Evolutionary conservation across 2,113 vertebrate genomes (phyloP).

Genomic region (Zapornia atra): DNA sequence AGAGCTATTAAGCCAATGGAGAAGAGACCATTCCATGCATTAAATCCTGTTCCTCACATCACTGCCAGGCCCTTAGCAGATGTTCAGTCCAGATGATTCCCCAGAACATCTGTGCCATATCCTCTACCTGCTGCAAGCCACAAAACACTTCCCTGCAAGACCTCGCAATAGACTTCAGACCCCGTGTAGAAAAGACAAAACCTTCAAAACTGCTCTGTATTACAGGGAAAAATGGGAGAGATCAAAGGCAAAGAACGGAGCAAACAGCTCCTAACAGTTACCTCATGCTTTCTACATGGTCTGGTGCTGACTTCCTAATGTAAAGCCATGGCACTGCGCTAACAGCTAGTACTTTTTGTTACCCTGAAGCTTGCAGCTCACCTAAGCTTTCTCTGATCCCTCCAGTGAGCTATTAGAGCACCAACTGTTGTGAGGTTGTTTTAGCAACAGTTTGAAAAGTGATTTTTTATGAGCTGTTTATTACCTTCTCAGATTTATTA

Average conservation of each 20-base stretch:
- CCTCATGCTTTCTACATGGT: background rate
- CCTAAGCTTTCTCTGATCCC: conserved; percentile 20
- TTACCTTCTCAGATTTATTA: conserved; percentile 60
- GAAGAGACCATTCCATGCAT: background rate
- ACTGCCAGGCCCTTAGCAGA: conserved; percentile 4
- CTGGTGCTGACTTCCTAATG: conserved; percentile 11
- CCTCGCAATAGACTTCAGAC: background rate
- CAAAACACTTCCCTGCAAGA: background rate
- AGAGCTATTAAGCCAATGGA: background rate
- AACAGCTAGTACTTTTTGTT: background rate
- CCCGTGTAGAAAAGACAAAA: background rate
- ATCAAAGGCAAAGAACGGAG: background rate
- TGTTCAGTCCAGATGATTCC: conserved; percentile 16
- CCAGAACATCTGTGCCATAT: conserved; percentile 18
- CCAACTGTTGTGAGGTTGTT: conserved; percentile 57
- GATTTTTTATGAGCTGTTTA: conserved; percentile 70
- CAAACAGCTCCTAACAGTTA: conserved; percentile 39
- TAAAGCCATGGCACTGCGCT: conserved; percentile 15
- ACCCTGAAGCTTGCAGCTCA: conserved; percentile 17
- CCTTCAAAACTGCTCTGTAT: background rate
- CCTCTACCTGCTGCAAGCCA: conserved; percentile 15
- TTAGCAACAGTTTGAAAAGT: conserved; percentile 58
- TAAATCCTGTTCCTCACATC: background rate
- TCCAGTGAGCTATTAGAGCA: conserved; percentile 10
- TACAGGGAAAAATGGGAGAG: background rate